phyloP scores from a whole-genome alignment of 2,113 vertebrate genomes.

The Prunella himalayana region DNA sequence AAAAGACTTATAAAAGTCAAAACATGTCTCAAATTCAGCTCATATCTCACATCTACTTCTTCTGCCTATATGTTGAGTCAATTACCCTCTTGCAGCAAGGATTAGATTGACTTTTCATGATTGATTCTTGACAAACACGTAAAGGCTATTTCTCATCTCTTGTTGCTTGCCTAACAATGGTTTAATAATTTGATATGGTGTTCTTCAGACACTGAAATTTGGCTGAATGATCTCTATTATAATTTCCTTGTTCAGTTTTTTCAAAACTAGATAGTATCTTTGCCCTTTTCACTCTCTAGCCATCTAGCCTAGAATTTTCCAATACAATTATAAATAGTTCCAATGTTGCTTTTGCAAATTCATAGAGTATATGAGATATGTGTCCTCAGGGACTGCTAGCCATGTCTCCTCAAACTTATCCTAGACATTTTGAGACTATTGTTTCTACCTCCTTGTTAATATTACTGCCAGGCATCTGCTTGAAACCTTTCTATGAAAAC shows the following conservation, averaged over 20 bases:
- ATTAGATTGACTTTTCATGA: not conserved
- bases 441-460: not conserved
- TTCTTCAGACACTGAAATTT: not conserved
- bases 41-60: not conserved
- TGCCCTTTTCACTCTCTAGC: not conserved
- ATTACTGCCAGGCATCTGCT: slow-evolving; percentile 15
- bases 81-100: not conserved
- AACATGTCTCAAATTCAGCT: not conserved
- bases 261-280: not conserved
- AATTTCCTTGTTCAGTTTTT: not conserved
- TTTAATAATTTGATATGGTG: not conserved
- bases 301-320: not conserved
- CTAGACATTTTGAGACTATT: not conserved
- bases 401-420: not conserved
- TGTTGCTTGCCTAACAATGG: not conserved
- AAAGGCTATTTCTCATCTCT: not conserved
- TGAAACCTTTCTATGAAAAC: slow-evolving; percentile 17
- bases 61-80: not conserved
- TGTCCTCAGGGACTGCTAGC: not conserved
- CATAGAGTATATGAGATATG: not conserved
- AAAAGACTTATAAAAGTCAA: slow-evolving; percentile 4
- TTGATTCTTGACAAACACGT: not conserved
- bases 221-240: not conserved
- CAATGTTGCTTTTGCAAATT: not conserved
- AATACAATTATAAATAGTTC: not conserved